Percentiles rank a stretch among this genome's conserved stretches.
These are phyloP conservation scores for Sebastes baramenuke DNA, from an alignment of 2,797 vertebrate species.

Conservation along the genomic window DNA sequence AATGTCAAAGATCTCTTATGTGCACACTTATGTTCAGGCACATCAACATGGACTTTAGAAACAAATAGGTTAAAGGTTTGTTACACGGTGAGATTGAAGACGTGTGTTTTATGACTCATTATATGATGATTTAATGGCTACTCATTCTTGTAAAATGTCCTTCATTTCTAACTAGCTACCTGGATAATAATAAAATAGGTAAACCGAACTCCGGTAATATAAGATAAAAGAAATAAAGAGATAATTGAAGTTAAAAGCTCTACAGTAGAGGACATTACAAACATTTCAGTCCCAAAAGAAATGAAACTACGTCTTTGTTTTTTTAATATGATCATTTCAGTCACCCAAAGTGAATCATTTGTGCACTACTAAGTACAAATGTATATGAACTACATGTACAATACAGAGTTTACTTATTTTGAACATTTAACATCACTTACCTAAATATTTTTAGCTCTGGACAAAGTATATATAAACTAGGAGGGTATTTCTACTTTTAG, in stretches of 20 bases:
- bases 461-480: conserved; percentile 8
- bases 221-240: not conserved
- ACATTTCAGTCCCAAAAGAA: not conserved
- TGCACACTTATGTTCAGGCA: not conserved
- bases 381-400: not conserved
- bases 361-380: not conserved
- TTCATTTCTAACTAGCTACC: not conserved
- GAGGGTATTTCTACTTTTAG: conserved; percentile 28
- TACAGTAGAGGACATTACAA: not conserved
- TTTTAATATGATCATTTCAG: not conserved
- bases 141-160: not conserved
- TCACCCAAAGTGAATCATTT: not conserved
- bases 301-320: not conserved
- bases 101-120: not conserved
- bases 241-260: not conserved
- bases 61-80: not conserved
- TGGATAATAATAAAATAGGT: not conserved
- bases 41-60: not conserved
- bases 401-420: not conserved
- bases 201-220: not conserved
- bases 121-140: not conserved
- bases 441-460: conserved; percentile 16
- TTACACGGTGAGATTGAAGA: not conserved
- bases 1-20: not conserved
- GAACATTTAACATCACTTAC: not conserved